Percentiles rank a stretch among this genome's conserved stretches.
These are phyloP conservation scores for Zygothrica quintamaculata DNA, from an alignment of 2,888 invertebrate genomes.

Conservation along the genomic window DNA sequence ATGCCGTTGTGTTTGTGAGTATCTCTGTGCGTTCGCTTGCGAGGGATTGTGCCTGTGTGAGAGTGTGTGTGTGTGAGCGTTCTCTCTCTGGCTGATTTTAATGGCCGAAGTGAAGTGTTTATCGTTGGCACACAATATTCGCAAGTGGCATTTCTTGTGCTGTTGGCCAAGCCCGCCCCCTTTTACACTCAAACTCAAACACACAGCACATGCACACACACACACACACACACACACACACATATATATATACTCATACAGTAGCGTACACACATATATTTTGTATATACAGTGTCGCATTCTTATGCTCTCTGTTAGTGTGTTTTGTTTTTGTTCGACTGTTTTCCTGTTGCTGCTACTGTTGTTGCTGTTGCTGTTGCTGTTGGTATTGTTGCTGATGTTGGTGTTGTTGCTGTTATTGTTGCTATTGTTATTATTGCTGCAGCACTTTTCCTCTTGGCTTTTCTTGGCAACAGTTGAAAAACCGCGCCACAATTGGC, in stretches of 20 bases:
- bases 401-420: constrained; percentile 56
- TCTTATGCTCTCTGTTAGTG: constrained; percentile 46
- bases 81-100: constrained; percentile 79
- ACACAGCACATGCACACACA: constrained; percentile 32
- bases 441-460: constrained; percentile 68
- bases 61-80: constrained; percentile 38
- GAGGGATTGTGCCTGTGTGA: constrained; percentile 7
- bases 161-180: constrained; percentile 66
- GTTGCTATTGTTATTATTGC: constrained; percentile 14
- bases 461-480: constrained; percentile 75
- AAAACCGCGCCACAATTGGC: constrained; percentile 80
- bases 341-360: constrained; percentile 66
- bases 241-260: constrained; percentile 26
- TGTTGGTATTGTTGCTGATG: constrained; percentile 48
- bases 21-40: constrained; percentile 28
- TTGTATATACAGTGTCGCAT: constrained; percentile 49
- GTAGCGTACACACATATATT: constrained; percentile 17
- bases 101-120: constrained; percentile 85
- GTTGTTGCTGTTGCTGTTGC: constrained; percentile 16
- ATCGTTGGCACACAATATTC: constrained; percentile 84
- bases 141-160: constrained; percentile 82
- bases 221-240: constrained; percentile 20
- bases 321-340: constrained; percentile 55
- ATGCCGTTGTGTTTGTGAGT: constrained; percentile 23
- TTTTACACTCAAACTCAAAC: constrained; percentile 57